Percentiles rank a stretch among this genome's conserved stretches.
phyloP scores from a whole-genome alignment of 2,888 invertebrate genomes.

The Drosophila lacicola region DNA sequence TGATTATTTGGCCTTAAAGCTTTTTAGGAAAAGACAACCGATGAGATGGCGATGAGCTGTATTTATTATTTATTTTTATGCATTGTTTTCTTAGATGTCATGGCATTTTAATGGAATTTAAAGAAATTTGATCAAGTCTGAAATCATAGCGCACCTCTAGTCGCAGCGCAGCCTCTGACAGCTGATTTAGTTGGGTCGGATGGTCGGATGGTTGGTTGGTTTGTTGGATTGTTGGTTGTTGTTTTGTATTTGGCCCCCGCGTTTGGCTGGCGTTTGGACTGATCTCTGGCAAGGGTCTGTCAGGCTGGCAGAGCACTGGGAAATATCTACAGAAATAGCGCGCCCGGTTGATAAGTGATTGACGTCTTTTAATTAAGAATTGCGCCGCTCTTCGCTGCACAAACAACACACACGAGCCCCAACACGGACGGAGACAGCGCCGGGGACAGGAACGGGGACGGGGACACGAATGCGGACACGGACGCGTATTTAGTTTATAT shows the following conservation, averaged over 20 bases:
- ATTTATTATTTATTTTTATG: slow-evolving; percentile 69
- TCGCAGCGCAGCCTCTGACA: slow-evolving; percentile 38
- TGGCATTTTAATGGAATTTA: slow-evolving; percentile 73
- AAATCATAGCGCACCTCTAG: slow-evolving; percentile 68
- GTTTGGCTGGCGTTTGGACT: slow-evolving; percentile 20
- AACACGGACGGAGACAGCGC: neutral
- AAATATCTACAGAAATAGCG: slow-evolving; percentile 70
- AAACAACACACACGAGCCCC: slow-evolving; percentile 46
- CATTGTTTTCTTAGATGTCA: slow-evolving; percentile 69
- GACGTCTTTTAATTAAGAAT: slow-evolving; percentile 81
- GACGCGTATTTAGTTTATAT: slow-evolving; percentile 37
- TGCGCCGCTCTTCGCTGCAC: slow-evolving; percentile 77
- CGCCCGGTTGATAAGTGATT: slow-evolving; percentile 76
- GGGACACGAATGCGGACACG: slow-evolving; percentile 12
- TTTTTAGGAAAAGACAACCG: neutral
- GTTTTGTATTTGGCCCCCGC: slow-evolving; percentile 4
- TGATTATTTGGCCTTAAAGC: neutral
- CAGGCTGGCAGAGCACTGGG: slow-evolving; percentile 34
- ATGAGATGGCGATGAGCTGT: slow-evolving; percentile 18
- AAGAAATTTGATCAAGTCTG: slow-evolving; percentile 76
- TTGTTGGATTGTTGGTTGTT: neutral
- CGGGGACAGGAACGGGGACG: slow-evolving; percentile 4
- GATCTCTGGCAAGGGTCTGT: slow-evolving; percentile 57
- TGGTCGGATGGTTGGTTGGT: slow-evolving; percentile 7
- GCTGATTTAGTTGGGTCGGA: slow-evolving; percentile 52